A percentile compares a stretch with the other conserved stretches of the same genome.
Conservation (phyloP, 2,797 vertebrate species). For the Diglossa cyanea region DNA sequence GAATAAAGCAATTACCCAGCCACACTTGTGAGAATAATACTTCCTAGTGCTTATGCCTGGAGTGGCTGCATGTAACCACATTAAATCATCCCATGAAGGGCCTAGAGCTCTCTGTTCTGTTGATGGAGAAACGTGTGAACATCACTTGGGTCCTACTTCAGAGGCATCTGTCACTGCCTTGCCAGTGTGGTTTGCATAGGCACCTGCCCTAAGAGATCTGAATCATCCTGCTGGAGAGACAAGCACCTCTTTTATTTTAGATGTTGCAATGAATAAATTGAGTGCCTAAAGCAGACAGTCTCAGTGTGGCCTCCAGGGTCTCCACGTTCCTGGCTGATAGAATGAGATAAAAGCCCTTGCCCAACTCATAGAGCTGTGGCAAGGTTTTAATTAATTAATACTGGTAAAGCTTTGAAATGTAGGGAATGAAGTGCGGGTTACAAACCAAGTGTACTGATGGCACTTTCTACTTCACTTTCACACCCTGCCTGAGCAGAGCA, state of each 20-base stretch:
- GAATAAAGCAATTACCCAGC: neutral
- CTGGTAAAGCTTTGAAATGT: neutral
- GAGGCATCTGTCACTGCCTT: neutral
- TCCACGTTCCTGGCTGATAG: neutral
- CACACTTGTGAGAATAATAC: neutral
- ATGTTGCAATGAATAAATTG: conserved; percentile 14
- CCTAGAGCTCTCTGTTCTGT: neutral
- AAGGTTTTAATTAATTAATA: conserved; percentile 33
- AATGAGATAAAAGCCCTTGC: neutral
- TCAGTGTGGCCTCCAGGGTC: neutral
- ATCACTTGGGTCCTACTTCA: neutral
- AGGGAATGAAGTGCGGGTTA: neutral
- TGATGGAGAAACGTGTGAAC: neutral
- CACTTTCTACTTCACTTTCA: conserved; percentile 29
- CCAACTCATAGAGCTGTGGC: neutral
- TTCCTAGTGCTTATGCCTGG: neutral
- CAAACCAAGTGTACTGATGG: neutral
- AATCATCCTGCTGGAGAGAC: conserved; percentile 17
- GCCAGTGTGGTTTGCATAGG: neutral
- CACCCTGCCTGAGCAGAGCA: neutral
- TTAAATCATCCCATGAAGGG: neutral
- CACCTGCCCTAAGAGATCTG: neutral
- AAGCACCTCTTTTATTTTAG: neutral
- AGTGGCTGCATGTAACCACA: neutral
- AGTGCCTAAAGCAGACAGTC: conserved; percentile 2